phyloP scores from a whole-genome alignment of 2,113 vertebrate species.

The Onychorhynchus coronatus region DNA sequence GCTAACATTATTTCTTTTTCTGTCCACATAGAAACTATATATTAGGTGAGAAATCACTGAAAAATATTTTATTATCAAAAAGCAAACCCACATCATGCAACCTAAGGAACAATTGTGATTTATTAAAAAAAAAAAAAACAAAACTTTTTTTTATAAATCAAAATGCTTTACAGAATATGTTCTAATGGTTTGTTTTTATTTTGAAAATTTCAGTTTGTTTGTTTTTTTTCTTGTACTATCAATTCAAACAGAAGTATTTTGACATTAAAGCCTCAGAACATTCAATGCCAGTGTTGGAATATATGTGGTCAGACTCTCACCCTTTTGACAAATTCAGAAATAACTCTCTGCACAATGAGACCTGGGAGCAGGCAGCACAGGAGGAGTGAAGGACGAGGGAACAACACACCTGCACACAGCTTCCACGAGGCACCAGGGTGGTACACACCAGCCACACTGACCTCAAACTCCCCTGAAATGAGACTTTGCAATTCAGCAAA shows the following conservation, averaged over 20 bases:
- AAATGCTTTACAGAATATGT: not conserved
- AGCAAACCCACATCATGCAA: not conserved
- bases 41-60: not conserved
- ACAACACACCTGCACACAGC: rapidly evolving
- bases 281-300: not conserved
- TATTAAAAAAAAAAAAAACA: no score
- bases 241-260: not conserved
- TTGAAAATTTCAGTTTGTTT: not conserved
- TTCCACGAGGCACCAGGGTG: rapidly evolving
- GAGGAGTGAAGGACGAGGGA: not conserved
- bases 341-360: not conserved
- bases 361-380: not conserved
- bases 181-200: not conserved
- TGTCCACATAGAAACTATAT: not conserved
- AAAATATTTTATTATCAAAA: not conserved
- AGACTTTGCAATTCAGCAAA: not conserved
- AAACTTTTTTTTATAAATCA: not conserved
- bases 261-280: not conserved
- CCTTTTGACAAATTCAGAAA: not conserved
- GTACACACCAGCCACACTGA: not conserved
- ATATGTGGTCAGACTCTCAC: not conserved
- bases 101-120: not conserved
- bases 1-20: not conserved
- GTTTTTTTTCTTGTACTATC: not conserved
- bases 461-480: not conserved